Base-by-base conservation (phyloP, 2,113 vertebrate genomes). In the Oryzias javanicus region DNA sequence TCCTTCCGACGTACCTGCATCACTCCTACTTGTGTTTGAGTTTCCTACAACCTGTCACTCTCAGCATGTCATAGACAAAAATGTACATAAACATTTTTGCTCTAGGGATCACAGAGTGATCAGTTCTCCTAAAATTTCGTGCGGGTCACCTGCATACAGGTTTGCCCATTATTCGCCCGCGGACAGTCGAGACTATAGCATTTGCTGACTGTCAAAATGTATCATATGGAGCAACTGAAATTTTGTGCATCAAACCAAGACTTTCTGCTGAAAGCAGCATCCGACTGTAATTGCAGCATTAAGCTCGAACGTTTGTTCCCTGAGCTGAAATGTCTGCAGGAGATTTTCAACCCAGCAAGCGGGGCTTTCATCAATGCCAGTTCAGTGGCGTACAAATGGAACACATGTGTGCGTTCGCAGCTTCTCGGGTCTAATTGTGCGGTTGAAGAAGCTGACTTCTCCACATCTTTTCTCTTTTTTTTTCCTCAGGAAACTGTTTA, bases 181-280 rank as follows among this genome's bases (percentile, higher is more conserved):
- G 7, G 27, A 7, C 27, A 29, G 27, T 7, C 7, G 27, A 6
- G 27, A 6, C 7, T 6, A 29, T 41, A 24, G 48, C 41, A n/a
- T n/a, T n/a, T n/a, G n/a, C n/a, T n/a, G n/a, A n/a, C n/a, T n/a
- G n/a, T n/a, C n/a, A n/a, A n/a, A n/a, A n/a, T n/a, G 25, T 25
- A 25, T 5, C 6, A 27, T 27, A 27, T 25, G 25, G n/a, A 50
- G 49, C 16, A 65, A 66, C 76, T 67, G 42, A 70, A 67, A 35
- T 67, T 84, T 82, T 87, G 72, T 82, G 83, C 5, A 61, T 62
- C 24, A 42, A 84, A 86, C 76, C 78, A 78, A 82, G 60, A 58
- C 1, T 17, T 83, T 81, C 80, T 86, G 76, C 83, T 79, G 47
- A 49, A 66, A 59, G 55, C 53, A 55, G 49, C 51, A 64, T 70